phyloP scores from a whole-genome alignment of 2,888 invertebrate species.

The Hypselothyrea guttata region DNA sequence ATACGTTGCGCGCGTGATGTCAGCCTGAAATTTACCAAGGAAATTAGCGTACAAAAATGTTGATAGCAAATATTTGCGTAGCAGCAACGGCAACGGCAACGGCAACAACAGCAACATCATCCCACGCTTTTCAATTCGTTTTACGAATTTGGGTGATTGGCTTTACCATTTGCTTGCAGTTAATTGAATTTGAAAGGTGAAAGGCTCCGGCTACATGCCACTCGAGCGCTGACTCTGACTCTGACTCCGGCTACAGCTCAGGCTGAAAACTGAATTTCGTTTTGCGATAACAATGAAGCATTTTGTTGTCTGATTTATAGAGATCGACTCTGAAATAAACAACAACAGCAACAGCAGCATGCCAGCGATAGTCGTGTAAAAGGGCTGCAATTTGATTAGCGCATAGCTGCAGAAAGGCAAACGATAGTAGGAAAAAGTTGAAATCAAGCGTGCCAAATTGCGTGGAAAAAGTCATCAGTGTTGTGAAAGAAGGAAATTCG shows the following conservation, averaged over 20 bases:
- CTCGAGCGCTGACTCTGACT: background rate
- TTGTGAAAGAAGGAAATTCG: slow-evolving; percentile 10
- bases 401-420: slow-evolving; percentile 29
- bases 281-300: slow-evolving; percentile 68
- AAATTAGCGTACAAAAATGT: slow-evolving; percentile 77
- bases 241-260: background rate
- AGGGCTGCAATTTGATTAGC: slow-evolving; percentile 58
- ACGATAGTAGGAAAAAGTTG: slow-evolving; percentile 3
- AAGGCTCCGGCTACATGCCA: slow-evolving; percentile 45
- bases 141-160: slow-evolving; percentile 71
- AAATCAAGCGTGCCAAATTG: slow-evolving; percentile 33
- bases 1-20: slow-evolving; percentile 73
- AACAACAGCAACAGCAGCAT: too few species aligned
- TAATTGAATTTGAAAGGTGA: slow-evolving; percentile 78
- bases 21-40: slow-evolving; percentile 68
- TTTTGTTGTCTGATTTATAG: slow-evolving; percentile 69
- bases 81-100: slow-evolving; percentile 17
- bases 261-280: slow-evolving; percentile 29
- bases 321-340: slow-evolving; percentile 1
- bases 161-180: slow-evolving; percentile 70
- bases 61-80: slow-evolving; percentile 72
- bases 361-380: slow-evolving; percentile 39
- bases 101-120: slow-evolving; percentile 30
- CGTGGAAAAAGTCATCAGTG: slow-evolving; percentile 23
- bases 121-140: slow-evolving; percentile 74